Evolutionary conservation across 2,113 vertebrate genomes (phyloP).

Genomic region (Pimephales promelas): DNA sequence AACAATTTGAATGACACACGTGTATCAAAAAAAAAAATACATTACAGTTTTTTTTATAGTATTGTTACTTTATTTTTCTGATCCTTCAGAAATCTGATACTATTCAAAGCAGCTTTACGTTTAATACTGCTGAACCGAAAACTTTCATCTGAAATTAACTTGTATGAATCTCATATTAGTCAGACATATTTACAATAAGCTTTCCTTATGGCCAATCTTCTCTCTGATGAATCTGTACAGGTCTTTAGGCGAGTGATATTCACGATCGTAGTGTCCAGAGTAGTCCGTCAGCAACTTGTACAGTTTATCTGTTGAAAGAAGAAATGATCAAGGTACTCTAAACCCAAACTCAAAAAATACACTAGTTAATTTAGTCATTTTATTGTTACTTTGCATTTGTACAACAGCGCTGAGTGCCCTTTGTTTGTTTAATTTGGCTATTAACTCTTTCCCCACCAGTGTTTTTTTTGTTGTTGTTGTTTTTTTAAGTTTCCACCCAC

Average conservation of each 20-base stretch:
- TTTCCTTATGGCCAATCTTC: background rate
- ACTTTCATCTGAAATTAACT: background rate
- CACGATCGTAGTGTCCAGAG: background rate
- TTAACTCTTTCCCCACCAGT: no score
- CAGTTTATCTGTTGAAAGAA: constrained; percentile 57
- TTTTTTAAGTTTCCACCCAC: no score
- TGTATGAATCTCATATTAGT: background rate
- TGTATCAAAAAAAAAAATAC: background rate
- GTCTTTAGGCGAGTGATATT: fast-evolving
- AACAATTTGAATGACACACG: background rate
- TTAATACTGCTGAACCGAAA: background rate
- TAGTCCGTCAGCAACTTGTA: constrained; percentile 57
- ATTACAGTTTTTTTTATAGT: background rate
- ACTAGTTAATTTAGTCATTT: background rate
- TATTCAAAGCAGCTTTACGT: background rate
- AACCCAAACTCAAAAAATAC: background rate
- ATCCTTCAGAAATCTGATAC: background rate
- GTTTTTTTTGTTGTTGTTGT: no score
- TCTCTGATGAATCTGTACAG: constrained; percentile 65
- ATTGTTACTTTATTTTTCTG: background rate
- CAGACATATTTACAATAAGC: constrained; percentile 33
- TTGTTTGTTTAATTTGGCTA: background rate
- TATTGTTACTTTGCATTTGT: background rate
- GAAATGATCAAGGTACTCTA: background rate
- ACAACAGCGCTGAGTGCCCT: background rate